These are phyloP conservation scores for Rhamnusium bicolor DNA, from an alignment of 2,888 invertebrate species.

Conservation along the genomic window DNA sequence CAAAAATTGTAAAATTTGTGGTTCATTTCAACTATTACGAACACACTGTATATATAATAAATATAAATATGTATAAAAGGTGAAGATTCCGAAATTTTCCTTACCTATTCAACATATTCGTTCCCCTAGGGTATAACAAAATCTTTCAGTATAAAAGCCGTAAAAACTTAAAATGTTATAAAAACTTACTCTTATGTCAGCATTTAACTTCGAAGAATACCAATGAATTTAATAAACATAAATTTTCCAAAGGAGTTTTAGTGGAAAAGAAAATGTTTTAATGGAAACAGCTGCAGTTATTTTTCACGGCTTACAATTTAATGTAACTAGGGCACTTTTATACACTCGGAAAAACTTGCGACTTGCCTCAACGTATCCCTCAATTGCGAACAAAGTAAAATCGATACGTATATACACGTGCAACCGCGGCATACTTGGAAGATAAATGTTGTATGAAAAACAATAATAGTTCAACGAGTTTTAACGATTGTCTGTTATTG, in stretches of 20 bases:
- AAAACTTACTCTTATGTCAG: neutral
- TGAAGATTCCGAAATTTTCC: neutral
- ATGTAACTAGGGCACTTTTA: constrained; percentile 27
- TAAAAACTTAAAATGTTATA: neutral
- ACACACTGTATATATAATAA: neutral
- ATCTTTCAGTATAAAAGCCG: neutral
- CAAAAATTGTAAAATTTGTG: too few relatives aligned
- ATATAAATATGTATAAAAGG: too few relatives aligned
- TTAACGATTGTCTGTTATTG: neutral
- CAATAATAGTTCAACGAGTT: constrained; percentile 3
- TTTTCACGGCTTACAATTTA: constrained; percentile 11
- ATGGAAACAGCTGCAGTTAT: constrained; percentile 15
- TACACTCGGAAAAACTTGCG: constrained; percentile 14
- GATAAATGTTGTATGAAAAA: constrained; percentile 12
- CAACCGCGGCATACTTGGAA: neutral
- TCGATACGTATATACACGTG: constrained; percentile 8
- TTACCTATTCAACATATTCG: too few relatives aligned
- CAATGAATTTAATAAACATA: constrained; percentile 11
- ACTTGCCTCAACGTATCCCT: neutral
- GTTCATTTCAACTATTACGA: too few relatives aligned
- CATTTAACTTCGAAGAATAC: neutral
- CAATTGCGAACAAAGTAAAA: constrained; percentile 16
- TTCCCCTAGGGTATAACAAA: neutral
- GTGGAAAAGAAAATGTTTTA: neutral
- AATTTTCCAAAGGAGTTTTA: neutral